Conservation (phyloP, 2,113 vertebrate species). For the Electrona antarctica region DNA sequence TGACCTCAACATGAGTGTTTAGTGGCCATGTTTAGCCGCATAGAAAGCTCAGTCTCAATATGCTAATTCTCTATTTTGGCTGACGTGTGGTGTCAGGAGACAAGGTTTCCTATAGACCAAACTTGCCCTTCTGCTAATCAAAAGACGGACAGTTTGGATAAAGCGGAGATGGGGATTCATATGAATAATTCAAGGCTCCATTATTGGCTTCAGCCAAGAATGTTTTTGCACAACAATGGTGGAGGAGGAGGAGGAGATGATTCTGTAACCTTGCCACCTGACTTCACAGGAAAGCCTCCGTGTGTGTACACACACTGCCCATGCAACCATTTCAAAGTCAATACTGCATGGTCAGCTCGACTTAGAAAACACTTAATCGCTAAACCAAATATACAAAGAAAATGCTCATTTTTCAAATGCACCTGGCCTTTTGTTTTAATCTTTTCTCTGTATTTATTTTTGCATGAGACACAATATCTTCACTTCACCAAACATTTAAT, state of each 20-base stretch:
- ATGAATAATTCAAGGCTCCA: conserved; percentile 58
- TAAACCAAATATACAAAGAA: conserved; percentile 35
- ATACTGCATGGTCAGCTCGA: conserved; percentile 53
- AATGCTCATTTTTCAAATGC: conserved; percentile 74
- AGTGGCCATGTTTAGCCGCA: conserved; percentile 25
- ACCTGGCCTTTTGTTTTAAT: conserved; percentile 22
- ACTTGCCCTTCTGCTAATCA: conserved; percentile 37
- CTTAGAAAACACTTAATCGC: conserved; percentile 32
- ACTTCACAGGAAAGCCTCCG: conserved; percentile 62
- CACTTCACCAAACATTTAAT: too few relatives aligned
- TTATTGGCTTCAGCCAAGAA: conserved; percentile 37
- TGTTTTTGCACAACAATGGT: conserved; percentile 52
- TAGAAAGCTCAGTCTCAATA: conserved; percentile 76
- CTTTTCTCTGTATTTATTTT: conserved; percentile 21
- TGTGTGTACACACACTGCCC: conserved; percentile 35
- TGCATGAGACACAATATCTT: background rate
- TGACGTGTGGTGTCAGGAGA: conserved; percentile 63
- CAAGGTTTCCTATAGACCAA: conserved; percentile 55
- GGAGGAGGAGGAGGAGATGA: conserved; percentile 9
- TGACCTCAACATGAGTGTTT: conserved; percentile 21
- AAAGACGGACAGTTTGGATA: conserved; percentile 21
- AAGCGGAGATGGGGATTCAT: conserved; percentile 34
- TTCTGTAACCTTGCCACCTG: conserved; percentile 71
- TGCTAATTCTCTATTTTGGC: conserved; percentile 36
- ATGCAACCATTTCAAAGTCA: conserved; percentile 60